Evolutionary conservation across 1,140 invertebrate genomes (phyloP).

Genomic region (Arion vulgaris): DNA sequence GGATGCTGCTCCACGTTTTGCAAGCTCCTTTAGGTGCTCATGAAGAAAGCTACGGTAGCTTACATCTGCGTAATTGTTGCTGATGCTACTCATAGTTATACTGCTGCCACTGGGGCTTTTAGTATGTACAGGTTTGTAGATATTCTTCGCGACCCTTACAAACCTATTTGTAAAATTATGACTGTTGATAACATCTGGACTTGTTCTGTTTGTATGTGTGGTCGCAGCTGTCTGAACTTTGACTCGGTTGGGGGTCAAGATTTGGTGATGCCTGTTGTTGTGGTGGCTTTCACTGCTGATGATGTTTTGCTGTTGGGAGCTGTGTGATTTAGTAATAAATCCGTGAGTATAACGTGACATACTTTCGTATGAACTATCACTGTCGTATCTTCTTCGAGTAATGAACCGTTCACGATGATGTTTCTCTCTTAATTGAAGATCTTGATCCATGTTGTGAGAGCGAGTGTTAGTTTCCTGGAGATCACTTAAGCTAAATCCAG

Average conservation of each 20-base stretch:
- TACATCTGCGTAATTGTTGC: background rate
- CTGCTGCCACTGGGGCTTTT: background rate
- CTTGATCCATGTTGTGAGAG: background rate
- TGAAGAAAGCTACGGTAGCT: conserved; percentile 11
- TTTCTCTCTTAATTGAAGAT: background rate
- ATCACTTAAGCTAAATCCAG: background rate
- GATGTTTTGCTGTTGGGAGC: background rate
- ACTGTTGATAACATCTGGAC: conserved; percentile 9
- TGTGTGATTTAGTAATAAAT: background rate
- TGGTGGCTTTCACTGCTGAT: background rate
- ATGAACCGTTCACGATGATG: background rate
- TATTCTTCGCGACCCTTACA: background rate
- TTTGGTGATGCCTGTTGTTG: background rate
- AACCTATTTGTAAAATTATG: conserved; percentile 8
- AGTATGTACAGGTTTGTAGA: background rate
- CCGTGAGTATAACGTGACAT: background rate
- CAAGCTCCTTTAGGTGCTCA: background rate
- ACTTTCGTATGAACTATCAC: background rate
- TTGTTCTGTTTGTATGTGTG: background rate
- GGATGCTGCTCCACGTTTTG: background rate
- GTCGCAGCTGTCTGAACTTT: background rate
- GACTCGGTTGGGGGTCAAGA: background rate
- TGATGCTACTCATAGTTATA: background rate
- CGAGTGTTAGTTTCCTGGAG: background rate
- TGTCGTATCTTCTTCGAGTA: background rate